These are phyloP conservation scores for Cygnus buccinator DNA, from an alignment of 2,113 vertebrate genomes.

Conservation along the genomic window DNA sequence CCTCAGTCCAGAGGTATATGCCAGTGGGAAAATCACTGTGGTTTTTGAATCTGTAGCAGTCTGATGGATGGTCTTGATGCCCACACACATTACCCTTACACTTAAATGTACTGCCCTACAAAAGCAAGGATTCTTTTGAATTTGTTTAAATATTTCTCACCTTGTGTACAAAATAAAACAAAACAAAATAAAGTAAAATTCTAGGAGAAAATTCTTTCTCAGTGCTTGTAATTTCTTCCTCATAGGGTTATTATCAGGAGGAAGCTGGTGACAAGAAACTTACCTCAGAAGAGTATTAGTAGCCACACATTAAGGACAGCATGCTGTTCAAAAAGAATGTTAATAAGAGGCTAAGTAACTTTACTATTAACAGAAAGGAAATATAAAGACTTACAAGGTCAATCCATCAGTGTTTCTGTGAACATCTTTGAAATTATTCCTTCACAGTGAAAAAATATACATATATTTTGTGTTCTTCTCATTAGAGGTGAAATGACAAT, in stretches of 20 bases:
- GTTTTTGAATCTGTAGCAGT: background rate
- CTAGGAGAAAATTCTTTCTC: background rate
- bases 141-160: background rate
- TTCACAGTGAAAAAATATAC: background rate
- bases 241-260: background rate
- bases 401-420: background rate
- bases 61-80: too few species aligned
- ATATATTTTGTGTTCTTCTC: background rate
- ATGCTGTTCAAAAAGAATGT: background rate
- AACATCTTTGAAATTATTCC: background rate
- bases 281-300: background rate
- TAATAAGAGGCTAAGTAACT: background rate
- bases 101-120: background rate
- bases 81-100: accelerated
- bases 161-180: too few species aligned
- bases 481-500: background rate
- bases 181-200: background rate
- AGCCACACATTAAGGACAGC: background rate
- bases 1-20: background rate
- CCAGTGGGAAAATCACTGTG: background rate
- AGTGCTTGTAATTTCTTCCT: background rate
- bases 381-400: background rate
- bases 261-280: background rate
- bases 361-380: background rate
- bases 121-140: background rate